phyloP scores from a whole-genome alignment of 2,888 invertebrate species.

The Agonum fuliginosum region DNA sequence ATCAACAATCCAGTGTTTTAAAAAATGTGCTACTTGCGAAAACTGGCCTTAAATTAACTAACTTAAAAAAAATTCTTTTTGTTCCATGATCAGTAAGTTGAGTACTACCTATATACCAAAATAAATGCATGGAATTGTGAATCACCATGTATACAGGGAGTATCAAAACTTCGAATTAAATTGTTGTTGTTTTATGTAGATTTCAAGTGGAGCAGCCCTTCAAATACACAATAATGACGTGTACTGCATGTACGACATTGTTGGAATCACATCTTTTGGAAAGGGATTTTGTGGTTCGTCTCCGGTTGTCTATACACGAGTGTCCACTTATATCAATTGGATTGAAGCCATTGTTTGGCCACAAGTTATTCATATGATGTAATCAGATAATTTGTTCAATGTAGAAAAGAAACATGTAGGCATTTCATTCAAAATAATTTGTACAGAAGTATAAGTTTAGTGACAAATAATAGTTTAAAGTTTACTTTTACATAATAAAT shows the following conservation, averaged over 20 bases:
- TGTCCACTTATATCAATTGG: slow-evolving; percentile 50
- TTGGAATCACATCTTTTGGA: slow-evolving; percentile 54
- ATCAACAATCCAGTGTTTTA: no score
- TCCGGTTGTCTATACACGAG: slow-evolving; percentile 47
- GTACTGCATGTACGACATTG: slow-evolving; percentile 56
- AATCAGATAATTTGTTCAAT: not conserved
- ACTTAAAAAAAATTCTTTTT: no score
- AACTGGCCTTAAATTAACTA: no score
- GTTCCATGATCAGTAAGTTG: no score
- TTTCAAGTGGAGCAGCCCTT: slow-evolving; percentile 46
- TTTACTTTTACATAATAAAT: not conserved
- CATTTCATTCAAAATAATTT: not conserved
- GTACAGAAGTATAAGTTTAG: no score
- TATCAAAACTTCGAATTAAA: no score
- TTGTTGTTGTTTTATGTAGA: not conserved
- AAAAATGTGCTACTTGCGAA: no score
- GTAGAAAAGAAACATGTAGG: not conserved
- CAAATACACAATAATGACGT: slow-evolving; percentile 21
- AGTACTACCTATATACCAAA: no score
- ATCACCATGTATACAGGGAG: no score
- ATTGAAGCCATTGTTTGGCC: slow-evolving; percentile 55
- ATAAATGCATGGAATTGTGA: no score
- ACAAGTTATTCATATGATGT: slow-evolving; percentile 1
- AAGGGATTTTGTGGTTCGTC: slow-evolving; percentile 61
- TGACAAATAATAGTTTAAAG: not conserved